Conservation (phyloP, 2,888 invertebrate species). For the Ophonus ardosiacus region DNA sequence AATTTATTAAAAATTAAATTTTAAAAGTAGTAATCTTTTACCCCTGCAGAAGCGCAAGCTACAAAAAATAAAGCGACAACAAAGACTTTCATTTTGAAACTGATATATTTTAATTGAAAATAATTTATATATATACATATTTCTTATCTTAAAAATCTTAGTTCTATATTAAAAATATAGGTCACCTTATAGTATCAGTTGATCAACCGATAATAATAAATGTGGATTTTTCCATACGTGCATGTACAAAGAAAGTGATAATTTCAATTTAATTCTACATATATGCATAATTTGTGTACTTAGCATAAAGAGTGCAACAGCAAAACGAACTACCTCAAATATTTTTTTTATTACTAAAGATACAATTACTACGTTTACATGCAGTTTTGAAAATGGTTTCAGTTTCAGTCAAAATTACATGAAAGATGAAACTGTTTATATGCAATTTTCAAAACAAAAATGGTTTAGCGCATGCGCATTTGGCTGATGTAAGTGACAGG, state of each 20-base stretch:
- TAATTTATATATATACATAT: neutral
- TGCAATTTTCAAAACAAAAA: too few species aligned
- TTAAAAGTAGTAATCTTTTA: neutral
- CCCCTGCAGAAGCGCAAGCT: slow-evolving; percentile 30
- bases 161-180: neutral
- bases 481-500: too few species aligned
- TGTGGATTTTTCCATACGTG: neutral
- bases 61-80: neutral
- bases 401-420: too few species aligned
- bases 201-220: slow-evolving; percentile 2
- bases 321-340: too few species aligned
- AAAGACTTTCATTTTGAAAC: slow-evolving; percentile 30
- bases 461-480: too few species aligned
- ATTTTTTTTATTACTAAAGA: too few species aligned
- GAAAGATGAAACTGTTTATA: too few species aligned
- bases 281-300: too few species aligned
- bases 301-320: too few species aligned
- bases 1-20: neutral
- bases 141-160: slow-evolving; percentile 3
- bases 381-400: too few species aligned
- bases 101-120: neutral
- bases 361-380: too few species aligned
- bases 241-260: neutral
- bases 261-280: too few species aligned
- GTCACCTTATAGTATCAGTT: neutral